Evolutionary conservation across 2,797 vertebrate species (phyloP).

Genomic region (Leontocebus nigricollis): DNA sequence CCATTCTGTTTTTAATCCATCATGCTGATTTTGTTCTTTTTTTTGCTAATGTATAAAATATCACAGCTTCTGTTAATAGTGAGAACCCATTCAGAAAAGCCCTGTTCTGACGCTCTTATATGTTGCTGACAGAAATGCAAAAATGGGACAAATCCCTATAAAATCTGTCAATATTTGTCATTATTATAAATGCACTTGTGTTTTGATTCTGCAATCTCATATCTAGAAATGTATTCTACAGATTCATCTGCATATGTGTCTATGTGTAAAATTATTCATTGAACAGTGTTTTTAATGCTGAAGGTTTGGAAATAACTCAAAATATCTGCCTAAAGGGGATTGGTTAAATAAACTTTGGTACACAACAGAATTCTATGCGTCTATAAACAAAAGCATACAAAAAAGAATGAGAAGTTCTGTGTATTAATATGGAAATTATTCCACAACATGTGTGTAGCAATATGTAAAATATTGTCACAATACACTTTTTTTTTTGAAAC

Average conservation of each 20-base stretch:
- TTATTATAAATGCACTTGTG: slow-evolving; percentile 39
- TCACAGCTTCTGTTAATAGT: not conserved
- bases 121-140: slow-evolving; percentile 8
- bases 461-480: not conserved
- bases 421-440: not conserved
- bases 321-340: not conserved
- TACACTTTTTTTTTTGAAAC: not conserved
- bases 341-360: slow-evolving; percentile 36
- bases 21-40: not conserved
- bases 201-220: slow-evolving; percentile 6
- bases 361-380: not conserved
- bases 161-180: not conserved
- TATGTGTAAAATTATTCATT: not conserved
- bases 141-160: not conserved
- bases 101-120: not conserved
- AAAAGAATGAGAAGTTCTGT: not conserved
- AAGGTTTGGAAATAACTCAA: slow-evolving; percentile 1
- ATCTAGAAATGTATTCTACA: slow-evolving; percentile 1
- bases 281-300: slow-evolving; percentile 12
- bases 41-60: not conserved
- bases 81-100: slow-evolving; percentile 46
- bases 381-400: slow-evolving; percentile 32
- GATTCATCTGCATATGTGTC: not conserved
- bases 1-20: slow-evolving; percentile 21
- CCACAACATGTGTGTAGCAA: not conserved